A percentile compares a stretch with the other conserved stretches of the same genome.
phyloP scores from a whole-genome alignment of 35 echinoderm and acorn worm genomes.

The Strongylocentrotus purpuratus region DNA sequence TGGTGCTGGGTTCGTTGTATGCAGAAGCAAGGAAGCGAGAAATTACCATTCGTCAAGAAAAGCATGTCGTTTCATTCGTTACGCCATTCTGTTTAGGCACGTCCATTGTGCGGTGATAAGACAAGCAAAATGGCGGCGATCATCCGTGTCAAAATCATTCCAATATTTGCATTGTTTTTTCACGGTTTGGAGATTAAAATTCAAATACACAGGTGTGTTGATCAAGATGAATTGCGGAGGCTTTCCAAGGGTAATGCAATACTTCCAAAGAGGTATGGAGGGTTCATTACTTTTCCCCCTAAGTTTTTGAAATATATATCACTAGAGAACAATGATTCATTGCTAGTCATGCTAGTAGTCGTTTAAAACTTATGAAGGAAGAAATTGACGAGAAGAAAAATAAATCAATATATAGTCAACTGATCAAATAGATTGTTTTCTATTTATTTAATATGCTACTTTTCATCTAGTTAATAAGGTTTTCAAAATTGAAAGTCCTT shows the following conservation, averaged over 20 bases:
- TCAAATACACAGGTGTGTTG: constrained; percentile 16
- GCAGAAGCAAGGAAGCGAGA: constrained; percentile 29
- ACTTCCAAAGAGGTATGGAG: not conserved
- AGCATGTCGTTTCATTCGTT: constrained; percentile 1
- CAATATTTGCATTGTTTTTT: constrained; percentile 19
- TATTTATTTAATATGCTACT: no score
- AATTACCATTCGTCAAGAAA: constrained; percentile 38
- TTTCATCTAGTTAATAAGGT: no score
- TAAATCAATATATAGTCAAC: no score
- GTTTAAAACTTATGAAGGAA: no score
- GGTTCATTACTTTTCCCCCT: not conserved
- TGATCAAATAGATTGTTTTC: no score
- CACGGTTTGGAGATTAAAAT: constrained; percentile 17
- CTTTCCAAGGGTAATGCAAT: not conserved
- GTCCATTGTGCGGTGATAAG: constrained; percentile 1
- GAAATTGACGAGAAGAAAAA: no score
- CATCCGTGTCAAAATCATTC: constrained; percentile 2
- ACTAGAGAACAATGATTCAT: no score
- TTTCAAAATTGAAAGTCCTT: no score
- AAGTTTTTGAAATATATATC: not conserved
- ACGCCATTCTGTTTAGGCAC: not conserved
- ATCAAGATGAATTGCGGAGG: not conserved
- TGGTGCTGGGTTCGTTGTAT: constrained; percentile 1
- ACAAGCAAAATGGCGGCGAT: not conserved
- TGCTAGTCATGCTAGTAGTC: no score